A percentile compares a stretch with the other conserved stretches of the same genome.
Conservation (phyloP, 1,140 invertebrate species). For the Mamestra configurata region DNA sequence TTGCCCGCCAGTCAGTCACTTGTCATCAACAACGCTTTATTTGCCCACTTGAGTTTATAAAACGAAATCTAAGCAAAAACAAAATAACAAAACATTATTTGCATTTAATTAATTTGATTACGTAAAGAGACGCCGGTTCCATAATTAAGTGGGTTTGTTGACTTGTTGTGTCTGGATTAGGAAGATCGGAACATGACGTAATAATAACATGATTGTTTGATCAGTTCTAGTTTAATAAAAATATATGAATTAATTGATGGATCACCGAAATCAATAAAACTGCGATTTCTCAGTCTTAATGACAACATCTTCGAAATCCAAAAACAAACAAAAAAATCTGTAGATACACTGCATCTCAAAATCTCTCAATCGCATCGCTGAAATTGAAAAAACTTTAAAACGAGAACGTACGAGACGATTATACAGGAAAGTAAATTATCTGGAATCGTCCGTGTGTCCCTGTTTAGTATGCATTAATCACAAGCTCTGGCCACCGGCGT, state of each 20-base stretch:
- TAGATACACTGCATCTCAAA: neutral
- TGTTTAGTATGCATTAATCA: conserved; percentile 86
- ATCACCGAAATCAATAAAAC: no score
- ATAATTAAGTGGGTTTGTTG: conserved; percentile 16
- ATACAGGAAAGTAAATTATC: conserved; percentile 55
- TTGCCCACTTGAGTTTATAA: conserved; percentile 73
- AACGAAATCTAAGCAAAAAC: conserved; percentile 62
- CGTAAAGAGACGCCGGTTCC: neutral
- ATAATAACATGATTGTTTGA: neutral
- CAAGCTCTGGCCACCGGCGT: conserved; percentile 67
- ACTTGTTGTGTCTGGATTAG: neutral
- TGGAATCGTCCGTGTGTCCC: conserved; percentile 59
- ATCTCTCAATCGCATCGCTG: neutral
- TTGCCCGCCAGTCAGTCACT: conserved; percentile 81
- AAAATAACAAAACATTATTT: conserved; percentile 37
- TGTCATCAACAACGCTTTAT: conserved; percentile 76
- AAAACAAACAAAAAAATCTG: neutral
- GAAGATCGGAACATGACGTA: conserved; percentile 1
- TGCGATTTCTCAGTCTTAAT: no score
- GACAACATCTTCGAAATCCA: neutral
- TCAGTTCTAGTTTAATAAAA: no score
- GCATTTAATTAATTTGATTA: conserved; percentile 31
- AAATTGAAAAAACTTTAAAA: conserved; percentile 42
- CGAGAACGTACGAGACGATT: conserved; percentile 28
- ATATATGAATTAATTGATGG: no score